Evolutionary conservation across 2,113 vertebrate genomes (phyloP), one percentile per base, ranked within the genome.

Genomic region (Rhea americana): DNA sequence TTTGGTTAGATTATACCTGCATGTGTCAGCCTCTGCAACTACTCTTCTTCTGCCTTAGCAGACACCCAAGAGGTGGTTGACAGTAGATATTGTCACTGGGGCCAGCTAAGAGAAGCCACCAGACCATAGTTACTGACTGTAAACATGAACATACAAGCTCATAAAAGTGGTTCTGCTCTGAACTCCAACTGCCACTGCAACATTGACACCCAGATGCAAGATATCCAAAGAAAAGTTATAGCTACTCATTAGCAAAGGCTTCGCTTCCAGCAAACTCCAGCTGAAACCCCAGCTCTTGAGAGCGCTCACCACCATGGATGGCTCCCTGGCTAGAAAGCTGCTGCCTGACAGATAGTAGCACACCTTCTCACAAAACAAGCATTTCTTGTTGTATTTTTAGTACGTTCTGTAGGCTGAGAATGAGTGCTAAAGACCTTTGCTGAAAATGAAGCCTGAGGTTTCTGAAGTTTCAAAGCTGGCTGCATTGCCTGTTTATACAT

Each of bases 361-460:
- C 11, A 7, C 17, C 45, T 55, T 30, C n/a, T n/a, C 17, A 18
- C 1, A 1, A 47, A 47, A 25, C 32, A 32, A 1, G 24, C 11
- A 13, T 13, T 37, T 37, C 18, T 43, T 13, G 25, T 22, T 30
- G 51, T 47, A 14, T 68, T 68, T 81, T 37, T 22, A 58, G 51
- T 14, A 3, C 18, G 17, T 80, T 37, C 24, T 5, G 11, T 5
- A 1, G 22, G 18, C 51, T 14, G 41, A 81, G n/a, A 14, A 0
- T 14, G 16, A 82, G 5, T 1, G 16, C 19, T 16, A 1, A 25
- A 70, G 43, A 47, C 20, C 32, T 68, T 58, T 20, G 22, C 61
- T 6, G 5, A 37, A 32, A 1, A 0, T 2, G 0, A 7, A 8
- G 41, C n/a, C 58, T 28, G 51, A 68, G 11, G 53, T 11, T 56